Base-by-base conservation (phyloP, 2,797 vertebrate species). In the Pangasius mekongensis region DNA sequence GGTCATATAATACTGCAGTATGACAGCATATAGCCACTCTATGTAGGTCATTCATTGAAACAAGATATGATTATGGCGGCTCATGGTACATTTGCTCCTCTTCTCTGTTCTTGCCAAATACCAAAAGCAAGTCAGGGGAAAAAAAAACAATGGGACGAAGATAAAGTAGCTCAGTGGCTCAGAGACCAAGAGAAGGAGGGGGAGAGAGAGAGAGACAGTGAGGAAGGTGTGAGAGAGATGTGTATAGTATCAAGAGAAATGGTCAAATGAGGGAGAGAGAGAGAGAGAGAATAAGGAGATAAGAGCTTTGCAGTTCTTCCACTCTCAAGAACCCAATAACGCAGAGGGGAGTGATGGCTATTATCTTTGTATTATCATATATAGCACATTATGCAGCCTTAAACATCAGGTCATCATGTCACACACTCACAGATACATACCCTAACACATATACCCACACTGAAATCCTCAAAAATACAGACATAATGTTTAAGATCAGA, bases 1-100 rank as follows among this genome's bases (percentile, higher is more conserved):
- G 86, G 92, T 94, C 91, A 91, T 94, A 94, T 94, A 94, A 94
- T 94, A 94, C 92, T 86, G 91, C 93, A 94, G 91, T 92, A 94
- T 94, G 93, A 92, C 93, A 87, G 82, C 73, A 83, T 88, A 91
- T 91, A 93, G 90, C 39, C 92, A 91, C 84, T 85, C 49, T 94
- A 95, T 95, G 91, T 95, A 93, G 95, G 95, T 39, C 39, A 39
- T 39, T 95, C 95, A 95, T 89, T 87, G 87, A 84, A 90, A 92
- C 89, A 49, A 66, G 27, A 47, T 91, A 86, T 93, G 92, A 92
- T 94, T 93, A 93, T 52, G 88, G 85, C 86, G 89, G 89, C 92
- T 88, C 94, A 92, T 93, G 92, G 92, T 92, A 91, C 92, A 94
- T 93, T 94, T 88, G 91, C 86, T 78, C 90, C 33, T 60, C 77